These are phyloP conservation scores for Drosophila murphyi DNA, from an alignment of 1,140 invertebrate species.

Conservation along the genomic window DNA sequence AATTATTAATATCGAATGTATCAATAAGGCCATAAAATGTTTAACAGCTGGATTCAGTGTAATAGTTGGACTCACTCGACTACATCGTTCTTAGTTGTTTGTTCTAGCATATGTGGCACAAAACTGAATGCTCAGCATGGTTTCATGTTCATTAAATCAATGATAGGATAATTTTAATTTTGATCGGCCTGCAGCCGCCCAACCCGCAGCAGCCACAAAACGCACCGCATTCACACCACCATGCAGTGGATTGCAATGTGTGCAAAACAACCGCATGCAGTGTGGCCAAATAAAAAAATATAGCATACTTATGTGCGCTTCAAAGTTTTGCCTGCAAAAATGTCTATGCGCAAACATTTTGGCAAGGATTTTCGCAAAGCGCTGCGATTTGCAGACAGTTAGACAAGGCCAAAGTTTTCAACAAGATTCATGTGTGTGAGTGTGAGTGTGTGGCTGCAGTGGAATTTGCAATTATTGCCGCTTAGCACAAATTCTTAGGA, in stretches of 20 bases:
- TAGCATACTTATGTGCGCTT: slow-evolving; percentile 65
- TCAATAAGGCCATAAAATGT: no score
- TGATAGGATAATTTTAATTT: slow-evolving; percentile 62
- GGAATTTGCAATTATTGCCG: slow-evolving; percentile 82
- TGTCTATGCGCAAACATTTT: slow-evolving; percentile 80
- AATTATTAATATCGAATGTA: no score
- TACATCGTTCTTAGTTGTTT: slow-evolving; percentile 15
- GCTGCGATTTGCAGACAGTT: slow-evolving; percentile 80
- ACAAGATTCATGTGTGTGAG: slow-evolving; percentile 25
- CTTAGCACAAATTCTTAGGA: slow-evolving; percentile 76
- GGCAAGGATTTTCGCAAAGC: slow-evolving; percentile 78
- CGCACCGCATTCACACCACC: slow-evolving; percentile 21
- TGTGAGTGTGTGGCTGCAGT: slow-evolving; percentile 58
- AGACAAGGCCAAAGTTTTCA: slow-evolving; percentile 70
- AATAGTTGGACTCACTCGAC: no score
- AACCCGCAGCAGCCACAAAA: neutral
- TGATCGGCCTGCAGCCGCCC: neutral
- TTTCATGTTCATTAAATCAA: slow-evolving; percentile 57
- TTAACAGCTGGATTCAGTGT: no score
- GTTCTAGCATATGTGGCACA: slow-evolving; percentile 1
- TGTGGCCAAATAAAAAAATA: slow-evolving; percentile 68
- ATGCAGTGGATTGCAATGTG: slow-evolving; percentile 52
- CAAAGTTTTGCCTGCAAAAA: slow-evolving; percentile 63
- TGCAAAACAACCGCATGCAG: slow-evolving; percentile 55
- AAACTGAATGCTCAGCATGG: slow-evolving; percentile 45